Percentiles rank a stretch among this genome's conserved stretches.
Evolutionary conservation across 1,140 invertebrate genomes (phyloP).

Genomic region (Diorhabda sublineata): DNA sequence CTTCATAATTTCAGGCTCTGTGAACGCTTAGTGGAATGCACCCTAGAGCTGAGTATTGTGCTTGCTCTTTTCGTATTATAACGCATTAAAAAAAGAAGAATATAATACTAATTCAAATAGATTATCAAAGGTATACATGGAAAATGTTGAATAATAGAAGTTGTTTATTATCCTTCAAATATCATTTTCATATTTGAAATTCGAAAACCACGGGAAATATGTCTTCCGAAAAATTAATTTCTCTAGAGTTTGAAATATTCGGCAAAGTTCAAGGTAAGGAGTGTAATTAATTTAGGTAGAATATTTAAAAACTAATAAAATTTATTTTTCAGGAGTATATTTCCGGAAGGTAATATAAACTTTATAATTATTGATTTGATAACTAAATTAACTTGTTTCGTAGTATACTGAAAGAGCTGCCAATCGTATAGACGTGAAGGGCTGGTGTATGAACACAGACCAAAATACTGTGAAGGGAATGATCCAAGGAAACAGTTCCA

Average conservation of each 20-base stretch:
- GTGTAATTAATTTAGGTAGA: neutral
- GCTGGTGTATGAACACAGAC: conserved; percentile 76
- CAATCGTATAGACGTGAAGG: conserved; percentile 60
- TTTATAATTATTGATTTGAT: neutral
- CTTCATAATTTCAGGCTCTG: too few relatives aligned
- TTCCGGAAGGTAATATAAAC: conserved; percentile 55
- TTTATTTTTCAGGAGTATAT: conserved; percentile 53
- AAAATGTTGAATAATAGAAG: too few relatives aligned
- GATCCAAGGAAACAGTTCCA: conserved; percentile 60
- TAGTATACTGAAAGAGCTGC: conserved; percentile 66
- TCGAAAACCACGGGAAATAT: too few relatives aligned
- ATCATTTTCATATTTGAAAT: too few relatives aligned
- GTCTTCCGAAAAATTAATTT: conserved; percentile 37
- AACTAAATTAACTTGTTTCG: conserved; percentile 9
- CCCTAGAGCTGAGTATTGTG: too few relatives aligned
- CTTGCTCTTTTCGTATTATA: too few relatives aligned
- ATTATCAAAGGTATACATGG: too few relatives aligned
- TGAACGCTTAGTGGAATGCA: too few relatives aligned
- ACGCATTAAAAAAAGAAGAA: too few relatives aligned
- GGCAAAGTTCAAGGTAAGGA: conserved; percentile 57
- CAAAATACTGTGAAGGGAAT: conserved; percentile 65
- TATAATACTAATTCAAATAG: too few relatives aligned
- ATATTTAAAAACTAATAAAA: conserved; percentile 6
- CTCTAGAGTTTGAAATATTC: conserved; percentile 60
- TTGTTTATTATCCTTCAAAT: too few relatives aligned